Percentiles rank a stretch among this genome's conserved stretches.
phyloP scores from a whole-genome alignment of 2,113 vertebrate species.

The Thinocorus orbignyianus region DNA sequence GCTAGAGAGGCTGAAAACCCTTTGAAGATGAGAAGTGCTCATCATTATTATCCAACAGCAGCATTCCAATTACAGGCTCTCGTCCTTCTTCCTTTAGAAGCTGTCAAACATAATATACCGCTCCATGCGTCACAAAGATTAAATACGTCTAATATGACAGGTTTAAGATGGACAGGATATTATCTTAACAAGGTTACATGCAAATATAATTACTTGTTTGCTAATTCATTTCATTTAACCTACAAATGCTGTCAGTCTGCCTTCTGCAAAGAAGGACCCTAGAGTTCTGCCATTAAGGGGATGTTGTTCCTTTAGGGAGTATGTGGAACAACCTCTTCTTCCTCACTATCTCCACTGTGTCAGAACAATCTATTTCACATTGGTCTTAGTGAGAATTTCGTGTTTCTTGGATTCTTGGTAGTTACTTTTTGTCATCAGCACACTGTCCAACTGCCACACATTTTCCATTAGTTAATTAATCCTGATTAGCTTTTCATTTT shows the following conservation, averaged over 20 bases:
- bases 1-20: background rate
- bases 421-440: background rate
- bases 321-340: background rate
- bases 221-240: slow-evolving; percentile 49
- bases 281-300: background rate
- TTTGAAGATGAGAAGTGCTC: slow-evolving; percentile 50
- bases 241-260: background rate
- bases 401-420: background rate
- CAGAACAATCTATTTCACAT: background rate
- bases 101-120: slow-evolving; percentile 43
- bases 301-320: background rate
- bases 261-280: background rate
- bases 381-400: background rate
- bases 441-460: background rate
- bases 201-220: slow-evolving; percentile 60
- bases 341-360: background rate
- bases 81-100: slow-evolving; percentile 27
- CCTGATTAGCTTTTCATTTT: background rate
- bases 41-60: slow-evolving; percentile 24
- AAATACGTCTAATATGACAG: slow-evolving; percentile 46
- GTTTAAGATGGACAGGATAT: slow-evolving; percentile 55
- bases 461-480: background rate
- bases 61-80: slow-evolving; percentile 49
- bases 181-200: slow-evolving; percentile 53
- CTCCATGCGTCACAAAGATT: slow-evolving; percentile 45